phyloP scores from a whole-genome alignment of 2,113 vertebrate genomes.

The Colistium nudipinnis region DNA sequence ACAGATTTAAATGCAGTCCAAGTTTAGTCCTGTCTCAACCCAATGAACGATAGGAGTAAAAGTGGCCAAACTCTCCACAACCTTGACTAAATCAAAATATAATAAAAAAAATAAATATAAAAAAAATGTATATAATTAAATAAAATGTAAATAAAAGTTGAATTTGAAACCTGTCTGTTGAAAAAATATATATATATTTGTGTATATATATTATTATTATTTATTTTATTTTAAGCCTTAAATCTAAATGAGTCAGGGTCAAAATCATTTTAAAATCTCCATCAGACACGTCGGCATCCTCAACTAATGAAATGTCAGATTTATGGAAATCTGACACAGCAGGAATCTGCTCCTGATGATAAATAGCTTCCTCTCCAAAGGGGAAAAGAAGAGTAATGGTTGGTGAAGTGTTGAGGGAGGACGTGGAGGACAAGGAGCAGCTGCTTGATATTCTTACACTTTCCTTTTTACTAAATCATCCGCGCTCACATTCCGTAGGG shows the following conservation, averaged over 20 bases:
- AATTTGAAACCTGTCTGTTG: too few relatives aligned
- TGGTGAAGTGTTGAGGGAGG: conserved; percentile 41
- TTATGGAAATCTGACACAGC: neutral
- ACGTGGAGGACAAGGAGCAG: conserved; percentile 44
- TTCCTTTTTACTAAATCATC: conserved; percentile 61
- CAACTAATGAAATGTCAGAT: too few relatives aligned
- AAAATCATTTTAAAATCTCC: neutral
- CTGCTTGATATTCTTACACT: conserved; percentile 44
- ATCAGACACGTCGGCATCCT: neutral
- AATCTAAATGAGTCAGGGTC: neutral
- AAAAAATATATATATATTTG: too few relatives aligned
- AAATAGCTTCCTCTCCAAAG: conserved; percentile 1
- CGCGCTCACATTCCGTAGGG: conserved; percentile 22
- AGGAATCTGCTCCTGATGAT: neutral
- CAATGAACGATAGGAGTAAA: neutral
- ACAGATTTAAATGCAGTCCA: neutral
- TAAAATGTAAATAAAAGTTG: too few relatives aligned
- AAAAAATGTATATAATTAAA: too few relatives aligned
- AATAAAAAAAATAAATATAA: too few relatives aligned
- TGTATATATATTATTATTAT: too few relatives aligned
- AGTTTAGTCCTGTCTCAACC: neutral
- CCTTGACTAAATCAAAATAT: too few relatives aligned
- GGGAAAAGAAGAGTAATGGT: conserved; percentile 42
- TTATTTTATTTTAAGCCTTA: neutral
- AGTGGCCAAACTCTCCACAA: too few relatives aligned